Conservation (phyloP, 2,797 vertebrate species). For the Synaphobranchus kaupii region DNA sequence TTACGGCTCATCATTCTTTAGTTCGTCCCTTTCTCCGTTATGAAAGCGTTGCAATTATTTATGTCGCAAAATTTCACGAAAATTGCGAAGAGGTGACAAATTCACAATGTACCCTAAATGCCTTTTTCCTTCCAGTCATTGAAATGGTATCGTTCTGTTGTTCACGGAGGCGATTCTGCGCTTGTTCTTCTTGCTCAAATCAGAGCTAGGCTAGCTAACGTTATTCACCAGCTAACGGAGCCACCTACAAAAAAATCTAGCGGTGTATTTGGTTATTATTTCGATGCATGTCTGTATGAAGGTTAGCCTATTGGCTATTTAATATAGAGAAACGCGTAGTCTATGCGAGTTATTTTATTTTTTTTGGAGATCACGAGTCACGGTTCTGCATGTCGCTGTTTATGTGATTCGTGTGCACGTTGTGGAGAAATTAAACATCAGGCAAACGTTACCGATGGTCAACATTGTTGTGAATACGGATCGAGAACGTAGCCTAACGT, state of each 20-base stretch:
- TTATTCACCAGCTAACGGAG: not conserved
- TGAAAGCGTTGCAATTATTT: slow-evolving; percentile 7
- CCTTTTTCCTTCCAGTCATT: not conserved
- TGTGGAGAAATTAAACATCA: slow-evolving; percentile 4
- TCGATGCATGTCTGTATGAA: not conserved
- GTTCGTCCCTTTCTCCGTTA: not conserved
- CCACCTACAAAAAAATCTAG: too few species aligned
- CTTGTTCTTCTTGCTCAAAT: slow-evolving; percentile 21
- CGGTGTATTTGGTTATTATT: not conserved
- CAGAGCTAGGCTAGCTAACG: not conserved
- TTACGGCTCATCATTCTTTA: not conserved
- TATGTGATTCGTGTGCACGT: not conserved
- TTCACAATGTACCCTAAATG: not conserved
- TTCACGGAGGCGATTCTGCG: slow-evolving; percentile 5
- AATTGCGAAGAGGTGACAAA: not conserved
- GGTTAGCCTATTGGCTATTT: not conserved
- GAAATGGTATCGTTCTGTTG: not conserved
- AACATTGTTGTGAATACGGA: not conserved
- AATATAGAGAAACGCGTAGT: not conserved
- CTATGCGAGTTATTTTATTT: not conserved
- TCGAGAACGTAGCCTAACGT: not conserved
- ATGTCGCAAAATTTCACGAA: not conserved
- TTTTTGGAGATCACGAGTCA: not conserved
- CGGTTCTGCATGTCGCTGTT: slow-evolving; percentile 1
- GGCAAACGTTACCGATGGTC: not conserved